Conservation (phyloP, 2,797 vertebrate species). For the Molossus molossus region DNA sequence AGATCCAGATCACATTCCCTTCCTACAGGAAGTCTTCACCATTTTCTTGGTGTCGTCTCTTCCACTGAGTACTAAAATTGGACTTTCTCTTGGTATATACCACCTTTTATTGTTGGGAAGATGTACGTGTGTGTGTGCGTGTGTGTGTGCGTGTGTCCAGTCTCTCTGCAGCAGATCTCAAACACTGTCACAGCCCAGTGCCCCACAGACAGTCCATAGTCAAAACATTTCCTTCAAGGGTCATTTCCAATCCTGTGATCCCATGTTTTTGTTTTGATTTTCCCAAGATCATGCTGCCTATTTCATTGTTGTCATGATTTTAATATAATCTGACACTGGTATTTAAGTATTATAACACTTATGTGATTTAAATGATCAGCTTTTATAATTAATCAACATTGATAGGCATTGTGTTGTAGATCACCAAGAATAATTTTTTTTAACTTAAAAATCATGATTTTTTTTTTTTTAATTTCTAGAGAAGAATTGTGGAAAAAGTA, state of each 20-base stretch:
- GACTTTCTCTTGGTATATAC: neutral
- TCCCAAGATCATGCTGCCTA: neutral
- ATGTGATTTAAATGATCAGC: constrained; percentile 28
- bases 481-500: neutral
- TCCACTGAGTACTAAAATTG: neutral
- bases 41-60: neutral
- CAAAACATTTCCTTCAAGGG: neutral
- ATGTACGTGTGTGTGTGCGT: neutral
- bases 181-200: neutral
- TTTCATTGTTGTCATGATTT: constrained; percentile 39
- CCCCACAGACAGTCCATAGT: neutral
- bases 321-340: neutral
- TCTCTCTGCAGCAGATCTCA: neutral
- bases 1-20: neutral
- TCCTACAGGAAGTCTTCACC: neutral
- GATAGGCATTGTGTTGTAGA: neutral
- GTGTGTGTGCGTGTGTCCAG: neutral
- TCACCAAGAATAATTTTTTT: neutral
- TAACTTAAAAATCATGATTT: neutral
- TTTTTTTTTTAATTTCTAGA: neutral
- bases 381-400: neutral
- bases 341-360: neutral
- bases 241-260: neutral
- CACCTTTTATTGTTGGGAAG: neutral
- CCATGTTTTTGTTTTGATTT: neutral